Evolutionary conservation across 2,888 invertebrate genomes (phyloP), one percentile per base, ranked within the genome.

Genomic region (Latrodectus hesperus): DNA sequence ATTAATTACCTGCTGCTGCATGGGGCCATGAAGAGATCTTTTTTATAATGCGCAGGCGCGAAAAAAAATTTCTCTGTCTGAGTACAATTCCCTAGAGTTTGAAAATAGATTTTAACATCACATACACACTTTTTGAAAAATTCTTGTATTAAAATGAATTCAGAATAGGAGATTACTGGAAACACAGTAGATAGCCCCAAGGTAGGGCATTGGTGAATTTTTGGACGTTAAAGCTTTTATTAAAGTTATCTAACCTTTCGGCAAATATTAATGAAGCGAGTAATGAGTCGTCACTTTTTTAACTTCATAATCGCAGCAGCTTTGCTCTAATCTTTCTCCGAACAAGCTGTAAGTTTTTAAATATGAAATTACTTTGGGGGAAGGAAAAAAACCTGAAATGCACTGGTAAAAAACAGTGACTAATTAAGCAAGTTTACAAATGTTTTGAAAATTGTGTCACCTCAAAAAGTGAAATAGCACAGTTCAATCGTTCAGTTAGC

Each of bases 231-330:
- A 71, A 70, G 60, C 60, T 76, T 83, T 83, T 65, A 70, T 60
- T 71, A 70, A 75, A 83, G 71, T 52, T 64, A 76, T 76, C 83
- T 76, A 83, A 76, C 71, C 70, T 83, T 83, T 76, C 83, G 76
- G 64, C 70, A 84, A 78, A 68, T 84, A 84, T 84, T 84, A 84
- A 84, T 84, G 84, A 84, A 77, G 77, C 84, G 71, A 77, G 72
- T 84, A 84, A 84, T 78, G 84, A 78, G 77, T 72, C 77, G 55
- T 76, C 51, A 55, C 52, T 81, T 81, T 76, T 75, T 83, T 71
- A 16, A 14, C 68, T 76, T 49, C 60, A 14, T n/a, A 60, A 67
- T 60, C 76, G 70, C 22, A 60, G 76, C 52, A 70, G 51, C 70
- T 83, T 76, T 76, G 22, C 65, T 68, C 64, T 83, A 83, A 83